Base-by-base conservation (phyloP, 2,888 invertebrate genomes). In the Dioctria linearis region DNA sequence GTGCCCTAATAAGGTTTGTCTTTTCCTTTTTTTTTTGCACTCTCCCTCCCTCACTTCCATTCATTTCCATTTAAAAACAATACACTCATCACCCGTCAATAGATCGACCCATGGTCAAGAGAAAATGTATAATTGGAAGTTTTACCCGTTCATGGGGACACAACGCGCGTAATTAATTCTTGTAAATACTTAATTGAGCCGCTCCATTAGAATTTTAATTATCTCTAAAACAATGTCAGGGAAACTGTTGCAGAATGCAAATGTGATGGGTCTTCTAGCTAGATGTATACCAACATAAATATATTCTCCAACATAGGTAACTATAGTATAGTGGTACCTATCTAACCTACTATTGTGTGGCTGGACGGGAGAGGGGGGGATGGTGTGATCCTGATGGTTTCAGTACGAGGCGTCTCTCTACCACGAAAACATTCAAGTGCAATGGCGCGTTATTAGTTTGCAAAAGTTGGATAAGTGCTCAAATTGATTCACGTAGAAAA, bases 101-200 rank as follows among this genome's bases (percentile, higher is more conserved):
- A 25, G 25, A 25, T 25, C 43, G 67, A 13, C 6, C 46, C 13
- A 57, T n/a, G 57, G 57, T 11, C 57, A 3, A 54, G 40, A 37
- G 25, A 25, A 25, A 11, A n/a, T 37, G 40, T 54, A 11, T 25
- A 71, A 2, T 25, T 51, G 13, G 25, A 57, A 5, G 8, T 25
- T 5, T 2, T 11, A 8, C 6, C 43, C 13, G 13, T 61, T 59
- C 39, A 5, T 25, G 5, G 59, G 13, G 4, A 57, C 42, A 59
- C 43, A 57, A 11, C 8, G 59, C 42, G 43, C 73, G 59, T 75
- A 75, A 75, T 75, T 75, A 75, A 75, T 75, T 59, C 59, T 46
- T 76, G 76, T 63, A 76, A 76, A 76, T 76, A 76, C 76, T 76
- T 76, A 76, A 76, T 63, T 76, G 76, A 63, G 63, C 76, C 76